Conservation (phyloP, 2,113 vertebrate genomes). For the Equus quagga region DNA sequence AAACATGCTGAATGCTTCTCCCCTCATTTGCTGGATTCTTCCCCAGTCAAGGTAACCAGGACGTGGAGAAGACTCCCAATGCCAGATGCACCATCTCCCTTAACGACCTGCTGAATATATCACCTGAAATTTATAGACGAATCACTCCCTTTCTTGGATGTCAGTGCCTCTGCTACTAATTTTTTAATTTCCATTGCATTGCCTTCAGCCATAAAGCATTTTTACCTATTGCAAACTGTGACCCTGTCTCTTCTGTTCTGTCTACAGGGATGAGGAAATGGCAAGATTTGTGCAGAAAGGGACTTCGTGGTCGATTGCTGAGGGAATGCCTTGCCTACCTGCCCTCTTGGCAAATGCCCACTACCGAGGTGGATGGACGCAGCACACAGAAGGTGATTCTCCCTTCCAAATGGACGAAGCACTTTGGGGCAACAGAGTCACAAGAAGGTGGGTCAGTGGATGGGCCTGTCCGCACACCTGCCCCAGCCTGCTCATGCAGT, state of each 20-base stretch:
- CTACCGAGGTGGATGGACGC: no score
- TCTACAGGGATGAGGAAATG: slow-evolving; percentile 79
- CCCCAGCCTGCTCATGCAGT: slow-evolving; percentile 63
- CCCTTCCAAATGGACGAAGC: slow-evolving; percentile 45
- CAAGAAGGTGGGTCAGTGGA: slow-evolving; percentile 57
- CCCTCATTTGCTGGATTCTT: neutral
- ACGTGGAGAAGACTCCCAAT: neutral
- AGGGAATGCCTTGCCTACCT: slow-evolving; percentile 71
- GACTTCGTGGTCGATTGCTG: slow-evolving; percentile 79
- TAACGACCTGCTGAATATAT: slow-evolving; percentile 57
- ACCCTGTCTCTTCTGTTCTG: slow-evolving; percentile 75
- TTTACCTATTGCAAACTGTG: slow-evolving; percentile 71
- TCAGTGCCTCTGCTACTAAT: slow-evolving; percentile 39
- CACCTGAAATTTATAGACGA: slow-evolving; percentile 47
- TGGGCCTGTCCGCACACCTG: slow-evolving; percentile 69
- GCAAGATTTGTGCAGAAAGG: slow-evolving; percentile 75
- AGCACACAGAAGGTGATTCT: neutral
- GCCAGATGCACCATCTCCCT: slow-evolving; percentile 32
- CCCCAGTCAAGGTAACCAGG: neutral
- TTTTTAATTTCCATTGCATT: slow-evolving; percentile 50
- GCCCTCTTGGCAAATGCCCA: neutral
- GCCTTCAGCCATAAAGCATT: slow-evolving; percentile 68
- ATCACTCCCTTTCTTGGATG: neutral
- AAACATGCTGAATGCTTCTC: neutral
- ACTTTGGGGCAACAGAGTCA: neutral